Base-by-base conservation (phyloP, 2,797 vertebrate genomes). In the Falco biarmicus region DNA sequence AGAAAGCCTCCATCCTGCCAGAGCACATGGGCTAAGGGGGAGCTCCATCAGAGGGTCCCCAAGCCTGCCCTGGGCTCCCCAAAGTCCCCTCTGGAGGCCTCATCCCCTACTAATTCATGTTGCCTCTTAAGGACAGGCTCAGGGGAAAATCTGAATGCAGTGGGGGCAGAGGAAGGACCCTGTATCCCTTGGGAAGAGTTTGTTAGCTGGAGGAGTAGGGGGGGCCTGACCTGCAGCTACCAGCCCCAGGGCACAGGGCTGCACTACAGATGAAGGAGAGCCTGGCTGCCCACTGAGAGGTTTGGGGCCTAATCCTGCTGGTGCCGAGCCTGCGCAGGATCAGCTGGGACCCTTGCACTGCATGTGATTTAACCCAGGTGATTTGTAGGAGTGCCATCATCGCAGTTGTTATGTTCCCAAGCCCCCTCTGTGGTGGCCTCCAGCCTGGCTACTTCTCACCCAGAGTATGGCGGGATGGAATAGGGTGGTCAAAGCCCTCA, bases 331-430 rank as follows among this genome's bases (percentile, higher is more conserved):
- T 6, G 4, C 57, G 45, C 68, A 77, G 82, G 50, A 64, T 69
- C 47, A 21, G 3, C n/a, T 84, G 50, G 57, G 26, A 66, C 26
- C 29, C 13, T 79, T 47, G 45, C 45, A 57, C 11, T 75, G 26
- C 20, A 48, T n/a, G 28, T 37, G 18, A 2, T 84, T 90, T 76
- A 88, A 88, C 41, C 24, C 10, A 15, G 31, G 28, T 64, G 21
- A 18, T 73, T 77, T 64, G 22, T 32, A 84, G 54, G 15, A 11
- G 68, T 11, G 5, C 28, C 15, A 20, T 43, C 18, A 21, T 12
- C 0, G 0, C 11, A 6, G 26, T 11, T 45, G 41, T 60, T n/a
- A 22, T 0, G 0, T 11, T 53, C 41, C 25, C 37, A 41, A n/a
- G 15, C 29, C 45, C 14, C 37, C 37, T 28, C 59, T 71, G 29